These are phyloP conservation scores for Panulirus ornatus DNA, from an alignment of 1,140 invertebrate genomes.

Conservation along the genomic window DNA sequence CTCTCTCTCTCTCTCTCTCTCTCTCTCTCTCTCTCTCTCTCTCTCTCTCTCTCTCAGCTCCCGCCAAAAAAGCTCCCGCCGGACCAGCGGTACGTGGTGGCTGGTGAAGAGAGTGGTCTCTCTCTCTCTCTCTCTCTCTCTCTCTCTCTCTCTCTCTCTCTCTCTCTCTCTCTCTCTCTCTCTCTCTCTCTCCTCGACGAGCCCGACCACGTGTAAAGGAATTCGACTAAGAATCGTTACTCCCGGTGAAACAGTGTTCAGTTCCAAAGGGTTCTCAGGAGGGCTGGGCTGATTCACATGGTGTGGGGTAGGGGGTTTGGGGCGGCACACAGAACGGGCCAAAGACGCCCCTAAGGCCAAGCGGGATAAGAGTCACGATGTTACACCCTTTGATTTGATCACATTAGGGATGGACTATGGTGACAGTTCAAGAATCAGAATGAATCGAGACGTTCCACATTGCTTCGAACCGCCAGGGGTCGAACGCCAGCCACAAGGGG, in stretches of 20 bases:
- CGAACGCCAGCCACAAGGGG: too few species aligned
- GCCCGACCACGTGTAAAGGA: slow-evolving; percentile 64
- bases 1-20: not conserved
- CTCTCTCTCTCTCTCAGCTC: not conserved
- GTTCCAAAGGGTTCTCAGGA: slow-evolving; percentile 59
- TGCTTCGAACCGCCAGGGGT: not conserved
- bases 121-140: too few species aligned
- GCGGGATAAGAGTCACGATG: not conserved
- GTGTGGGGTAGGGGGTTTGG: too few species aligned
- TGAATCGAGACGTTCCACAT: not conserved
- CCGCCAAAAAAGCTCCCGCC: too few species aligned
- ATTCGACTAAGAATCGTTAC: slow-evolving; percentile 63
- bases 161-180: not conserved
- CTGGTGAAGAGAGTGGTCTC: too few species aligned
- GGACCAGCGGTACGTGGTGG: too few species aligned
- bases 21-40: not conserved
- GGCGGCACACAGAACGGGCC: too few species aligned
- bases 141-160: not conserved
- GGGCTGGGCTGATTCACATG: slow-evolving; percentile 34
- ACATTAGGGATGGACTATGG: slow-evolving; percentile 53
- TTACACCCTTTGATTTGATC: slow-evolving; percentile 53
- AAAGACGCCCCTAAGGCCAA: not conserved
- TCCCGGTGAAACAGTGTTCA: slow-evolving; percentile 55
- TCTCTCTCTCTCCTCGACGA: slow-evolving; percentile 6
- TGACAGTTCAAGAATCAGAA: slow-evolving; percentile 41